These are phyloP conservation scores for Hippocampus kuda DNA, from an alignment of 2,797 vertebrate species.

Conservation along the genomic window DNA sequence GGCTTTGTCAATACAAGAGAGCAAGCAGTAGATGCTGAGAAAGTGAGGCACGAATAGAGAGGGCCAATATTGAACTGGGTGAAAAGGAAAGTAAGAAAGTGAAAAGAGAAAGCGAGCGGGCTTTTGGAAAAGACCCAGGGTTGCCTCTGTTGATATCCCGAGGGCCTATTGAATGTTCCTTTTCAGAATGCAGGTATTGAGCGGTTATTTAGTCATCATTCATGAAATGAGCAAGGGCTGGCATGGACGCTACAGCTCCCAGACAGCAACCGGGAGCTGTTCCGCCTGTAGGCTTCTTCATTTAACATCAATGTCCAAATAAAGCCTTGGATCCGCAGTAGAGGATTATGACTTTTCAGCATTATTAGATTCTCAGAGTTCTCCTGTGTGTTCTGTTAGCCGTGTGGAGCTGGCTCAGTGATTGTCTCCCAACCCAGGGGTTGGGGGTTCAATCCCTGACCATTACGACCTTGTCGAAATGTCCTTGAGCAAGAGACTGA, in stretches of 20 bases:
- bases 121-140: conserved; percentile 11
- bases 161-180: conserved; percentile 35
- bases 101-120: conserved; percentile 3
- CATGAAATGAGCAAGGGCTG: conserved; percentile 35
- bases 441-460: no score
- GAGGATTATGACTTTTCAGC: not conserved
- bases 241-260: conserved; percentile 19
- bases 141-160: conserved; percentile 29
- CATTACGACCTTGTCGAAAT: no score
- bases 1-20: conserved; percentile 41
- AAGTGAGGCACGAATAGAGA: conserved; percentile 23
- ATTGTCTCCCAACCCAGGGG: no score
- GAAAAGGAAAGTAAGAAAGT: not conserved
- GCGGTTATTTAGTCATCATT: conserved; percentile 48
- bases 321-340: not conserved
- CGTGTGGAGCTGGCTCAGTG: no score
- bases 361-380: not conserved
- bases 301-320: conserved; percentile 2
- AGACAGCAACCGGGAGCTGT: conserved; percentile 2
- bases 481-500: no score
- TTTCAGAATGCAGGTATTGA: conserved; percentile 47
- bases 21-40: conserved; percentile 26
- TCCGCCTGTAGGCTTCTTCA: conserved; percentile 14
- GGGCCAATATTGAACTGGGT: not conserved
- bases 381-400: not conserved